These are phyloP conservation scores for Aramus guarauna DNA, from an alignment of 2,113 vertebrate genomes.

Conservation along the genomic window DNA sequence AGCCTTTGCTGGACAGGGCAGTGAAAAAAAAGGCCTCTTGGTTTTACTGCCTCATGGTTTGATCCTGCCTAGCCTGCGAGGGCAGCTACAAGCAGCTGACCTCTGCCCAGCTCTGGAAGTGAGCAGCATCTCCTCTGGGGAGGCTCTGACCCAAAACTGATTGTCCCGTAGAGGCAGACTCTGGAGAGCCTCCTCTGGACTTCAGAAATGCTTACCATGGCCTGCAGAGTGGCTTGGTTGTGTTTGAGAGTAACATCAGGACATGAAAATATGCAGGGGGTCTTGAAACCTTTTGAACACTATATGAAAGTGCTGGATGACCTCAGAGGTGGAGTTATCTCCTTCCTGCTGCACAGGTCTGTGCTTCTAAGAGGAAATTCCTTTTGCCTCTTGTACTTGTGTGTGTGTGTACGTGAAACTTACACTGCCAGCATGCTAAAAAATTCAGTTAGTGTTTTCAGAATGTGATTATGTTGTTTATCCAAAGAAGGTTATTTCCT, in stretches of 20 bases:
- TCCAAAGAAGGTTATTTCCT: background rate
- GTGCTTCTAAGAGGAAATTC: background rate
- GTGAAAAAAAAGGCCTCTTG: background rate
- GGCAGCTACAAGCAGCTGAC: background rate
- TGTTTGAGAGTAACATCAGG: background rate
- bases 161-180: background rate
- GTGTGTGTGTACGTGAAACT: background rate
- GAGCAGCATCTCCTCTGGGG: background rate
- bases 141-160: background rate
- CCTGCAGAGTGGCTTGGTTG: background rate
- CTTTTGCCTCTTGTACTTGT: background rate
- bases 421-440: background rate
- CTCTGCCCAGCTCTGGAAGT: background rate
- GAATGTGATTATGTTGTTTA: background rate
- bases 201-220: background rate
- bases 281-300: background rate
- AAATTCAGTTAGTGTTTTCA: background rate
- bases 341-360: background rate
- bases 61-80: background rate
- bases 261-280: rapidly evolving
- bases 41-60: background rate
- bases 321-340: background rate
- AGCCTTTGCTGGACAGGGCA: background rate
- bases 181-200: background rate
- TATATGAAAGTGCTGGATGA: background rate